Conservation (phyloP, 2,113 vertebrate genomes). For the Hippocampus abdominalis region DNA sequence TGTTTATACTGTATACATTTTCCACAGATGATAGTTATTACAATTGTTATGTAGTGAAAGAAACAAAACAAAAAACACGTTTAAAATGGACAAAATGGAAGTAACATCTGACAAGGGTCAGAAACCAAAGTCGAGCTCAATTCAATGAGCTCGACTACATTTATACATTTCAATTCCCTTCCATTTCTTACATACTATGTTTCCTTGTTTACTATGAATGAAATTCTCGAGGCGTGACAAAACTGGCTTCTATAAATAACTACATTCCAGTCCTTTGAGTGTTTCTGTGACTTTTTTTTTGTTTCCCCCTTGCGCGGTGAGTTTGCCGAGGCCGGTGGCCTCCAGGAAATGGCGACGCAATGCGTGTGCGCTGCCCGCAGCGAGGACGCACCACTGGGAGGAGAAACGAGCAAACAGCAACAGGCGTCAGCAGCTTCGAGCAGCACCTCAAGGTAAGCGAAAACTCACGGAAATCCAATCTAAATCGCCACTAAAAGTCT, state of each 20-base stretch:
- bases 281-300: background rate
- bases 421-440: slow-evolving; percentile 25
- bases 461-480: background rate
- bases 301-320: background rate
- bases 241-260: background rate
- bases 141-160: too few relatives aligned
- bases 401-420: slow-evolving; percentile 22
- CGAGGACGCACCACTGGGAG: slow-evolving; percentile 18
- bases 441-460: slow-evolving; percentile 10
- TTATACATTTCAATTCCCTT: too few relatives aligned
- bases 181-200: too few relatives aligned
- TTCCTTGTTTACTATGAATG: too few relatives aligned
- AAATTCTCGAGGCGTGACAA: background rate
- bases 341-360: slow-evolving; percentile 47
- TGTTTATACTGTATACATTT: too few relatives aligned
- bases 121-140: too few relatives aligned
- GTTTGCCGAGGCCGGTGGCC: background rate
- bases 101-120: too few relatives aligned
- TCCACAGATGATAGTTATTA: too few relatives aligned
- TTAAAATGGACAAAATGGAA: too few relatives aligned
- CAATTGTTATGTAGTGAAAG: too few relatives aligned
- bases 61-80: too few relatives aligned
- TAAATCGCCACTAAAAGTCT: too few relatives aligned
- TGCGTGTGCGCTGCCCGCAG: background rate
- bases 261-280: background rate